Evolutionary conservation across 2,888 invertebrate species (phyloP).

Genomic region (Aproaerema taeniolella): DNA sequence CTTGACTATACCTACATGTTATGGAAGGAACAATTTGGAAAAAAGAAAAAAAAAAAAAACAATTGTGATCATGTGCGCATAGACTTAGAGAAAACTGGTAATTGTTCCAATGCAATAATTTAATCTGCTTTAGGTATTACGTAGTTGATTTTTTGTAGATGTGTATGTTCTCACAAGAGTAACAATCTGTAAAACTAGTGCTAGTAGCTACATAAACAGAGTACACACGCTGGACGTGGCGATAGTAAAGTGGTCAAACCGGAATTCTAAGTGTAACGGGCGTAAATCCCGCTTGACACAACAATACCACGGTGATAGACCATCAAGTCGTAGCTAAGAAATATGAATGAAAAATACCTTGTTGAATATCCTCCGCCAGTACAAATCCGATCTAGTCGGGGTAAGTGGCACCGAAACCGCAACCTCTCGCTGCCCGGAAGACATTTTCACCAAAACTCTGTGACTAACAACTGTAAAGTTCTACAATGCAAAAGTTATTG

Average conservation of each 20-base stretch:
- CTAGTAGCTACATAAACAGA: too few species aligned
- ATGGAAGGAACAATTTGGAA: too few species aligned
- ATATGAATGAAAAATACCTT: constrained; percentile 44
- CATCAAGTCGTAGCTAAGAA: not conserved
- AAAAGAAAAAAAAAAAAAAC: too few species aligned
- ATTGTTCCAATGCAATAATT: too few species aligned
- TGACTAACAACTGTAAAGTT: constrained; percentile 24
- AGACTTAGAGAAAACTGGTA: too few species aligned
- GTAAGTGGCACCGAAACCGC: constrained; percentile 62
- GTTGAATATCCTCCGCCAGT: constrained; percentile 71
- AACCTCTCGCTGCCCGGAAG: constrained; percentile 51
- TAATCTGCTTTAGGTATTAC: too few species aligned
- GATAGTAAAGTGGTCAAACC: constrained; percentile 2
- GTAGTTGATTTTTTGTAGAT: too few species aligned
- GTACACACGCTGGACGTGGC: not conserved
- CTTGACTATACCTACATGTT: too few species aligned
- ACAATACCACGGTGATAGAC: not conserved
- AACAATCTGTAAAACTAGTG: too few species aligned
- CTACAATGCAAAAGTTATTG: constrained; percentile 27
- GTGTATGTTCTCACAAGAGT: too few species aligned
- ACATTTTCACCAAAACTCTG: constrained; percentile 50
- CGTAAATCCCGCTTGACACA: not conserved
- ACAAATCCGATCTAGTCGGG: constrained; percentile 62
- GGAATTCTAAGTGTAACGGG: constrained; percentile 2
- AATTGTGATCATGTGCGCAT: too few species aligned